These are phyloP conservation scores for Boloria euphrosyne DNA, from an alignment of 2,888 invertebrate genomes.

Conservation along the genomic window DNA sequence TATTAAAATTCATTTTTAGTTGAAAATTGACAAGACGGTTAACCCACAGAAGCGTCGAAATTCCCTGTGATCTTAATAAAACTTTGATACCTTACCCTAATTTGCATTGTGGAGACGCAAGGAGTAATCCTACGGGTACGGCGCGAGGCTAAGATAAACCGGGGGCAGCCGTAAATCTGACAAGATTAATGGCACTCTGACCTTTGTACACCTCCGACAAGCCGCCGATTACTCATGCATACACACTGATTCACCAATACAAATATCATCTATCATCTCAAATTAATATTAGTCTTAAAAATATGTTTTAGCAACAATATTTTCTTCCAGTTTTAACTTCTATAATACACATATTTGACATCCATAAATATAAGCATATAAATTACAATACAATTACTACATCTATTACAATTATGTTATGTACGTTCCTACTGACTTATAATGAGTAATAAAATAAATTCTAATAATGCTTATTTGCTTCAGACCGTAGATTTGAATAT, in stretches of 20 bases:
- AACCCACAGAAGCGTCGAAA: slow-evolving; percentile 8
- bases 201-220: slow-evolving; percentile 53
- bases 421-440: background rate
- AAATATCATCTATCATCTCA: slow-evolving; percentile 1
- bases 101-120: slow-evolving; percentile 30
- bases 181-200: slow-evolving; percentile 68
- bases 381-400: background rate
- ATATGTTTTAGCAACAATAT: background rate
- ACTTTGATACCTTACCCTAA: slow-evolving; percentile 28
- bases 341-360: background rate
- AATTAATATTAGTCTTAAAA: background rate
- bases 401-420: background rate
- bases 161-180: slow-evolving; percentile 64
- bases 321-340: background rate
- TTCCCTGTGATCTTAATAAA: slow-evolving; percentile 21
- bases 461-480: background rate
- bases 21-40: background rate
- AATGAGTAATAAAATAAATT: slow-evolving; percentile 13
- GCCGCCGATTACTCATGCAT: slow-evolving; percentile 50
- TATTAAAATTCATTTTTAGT: too few species aligned
- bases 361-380: too few species aligned
- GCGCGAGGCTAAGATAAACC: slow-evolving; percentile 58
- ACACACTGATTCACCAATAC: slow-evolving; percentile 42
- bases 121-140: slow-evolving; percentile 51
- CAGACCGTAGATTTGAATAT: background rate